phyloP scores from a whole-genome alignment of 2,797 vertebrate species.

The Nasua narica region DNA sequence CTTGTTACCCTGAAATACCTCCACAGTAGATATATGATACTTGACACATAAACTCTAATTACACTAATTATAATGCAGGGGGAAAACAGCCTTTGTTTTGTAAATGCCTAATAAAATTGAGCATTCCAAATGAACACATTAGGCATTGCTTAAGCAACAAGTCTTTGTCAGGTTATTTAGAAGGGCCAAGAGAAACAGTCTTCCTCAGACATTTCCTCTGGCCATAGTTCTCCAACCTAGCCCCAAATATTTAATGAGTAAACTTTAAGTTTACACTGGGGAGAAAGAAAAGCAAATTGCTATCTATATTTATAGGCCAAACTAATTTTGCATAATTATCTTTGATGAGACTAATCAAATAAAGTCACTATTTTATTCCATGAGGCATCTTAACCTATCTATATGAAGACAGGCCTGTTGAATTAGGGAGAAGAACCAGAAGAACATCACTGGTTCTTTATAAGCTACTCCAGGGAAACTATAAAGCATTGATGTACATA shows the following conservation, averaged over 20 bases:
- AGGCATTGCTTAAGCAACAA: constrained; percentile 35
- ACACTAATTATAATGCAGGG: constrained; percentile 69
- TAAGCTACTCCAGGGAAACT: background rate
- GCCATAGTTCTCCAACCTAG: constrained; percentile 14
- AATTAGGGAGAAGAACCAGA: background rate
- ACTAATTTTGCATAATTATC: constrained; percentile 55
- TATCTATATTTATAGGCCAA: constrained; percentile 41
- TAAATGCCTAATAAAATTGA: constrained; percentile 61
- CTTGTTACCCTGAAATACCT: constrained; percentile 51
- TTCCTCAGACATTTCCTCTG: background rate
- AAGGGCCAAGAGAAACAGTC: background rate
- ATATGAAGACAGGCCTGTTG: background rate
- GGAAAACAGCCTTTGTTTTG: constrained; percentile 64
- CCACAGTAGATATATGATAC: constrained; percentile 58
- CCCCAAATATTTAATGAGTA: constrained; percentile 31
- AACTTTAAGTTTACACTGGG: constrained; percentile 38
- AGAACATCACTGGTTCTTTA: background rate
- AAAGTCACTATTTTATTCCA: constrained; percentile 43
- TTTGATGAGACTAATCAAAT: constrained; percentile 53
- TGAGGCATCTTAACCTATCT: background rate
- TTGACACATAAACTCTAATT: constrained; percentile 64
- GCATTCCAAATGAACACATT: constrained; percentile 46
- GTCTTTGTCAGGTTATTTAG: constrained; percentile 54
- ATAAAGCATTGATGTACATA: background rate
- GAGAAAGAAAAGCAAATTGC: constrained; percentile 20